These are phyloP conservation scores for Drosophila erecta DNA, from an alignment of 1,140 invertebrate species.

Conservation along the genomic window DNA sequence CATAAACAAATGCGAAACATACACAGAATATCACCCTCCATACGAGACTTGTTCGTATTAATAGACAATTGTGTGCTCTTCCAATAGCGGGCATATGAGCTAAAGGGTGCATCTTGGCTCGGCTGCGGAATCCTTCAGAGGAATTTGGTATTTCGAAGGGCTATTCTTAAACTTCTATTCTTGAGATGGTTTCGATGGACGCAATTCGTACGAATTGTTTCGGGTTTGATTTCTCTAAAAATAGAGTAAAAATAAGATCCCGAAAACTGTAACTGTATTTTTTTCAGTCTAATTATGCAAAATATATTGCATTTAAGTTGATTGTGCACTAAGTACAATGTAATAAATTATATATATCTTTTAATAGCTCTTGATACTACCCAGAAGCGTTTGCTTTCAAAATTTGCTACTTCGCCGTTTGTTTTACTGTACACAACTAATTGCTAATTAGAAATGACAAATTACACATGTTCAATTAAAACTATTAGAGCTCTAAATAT, in stretches of 20 bases:
- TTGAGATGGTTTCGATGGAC: constrained; percentile 1
- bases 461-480: constrained; percentile 7
- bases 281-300: no score
- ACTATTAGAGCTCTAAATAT: constrained; percentile 7
- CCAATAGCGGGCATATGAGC: neutral
- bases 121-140: constrained; percentile 5
- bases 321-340: neutral
- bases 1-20: constrained; percentile 49
- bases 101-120: neutral
- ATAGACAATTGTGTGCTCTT: neutral
- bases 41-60: constrained; percentile 6
- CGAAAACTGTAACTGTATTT: no score
- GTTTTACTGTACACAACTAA: neutral
- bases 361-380: neutral
- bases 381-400: neutral
- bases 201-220: constrained; percentile 7
- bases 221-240: constrained; percentile 6
- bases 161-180: constrained; percentile 48
- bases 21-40: constrained; percentile 11
- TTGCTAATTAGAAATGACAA: constrained; percentile 7
- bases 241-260: constrained; percentile 7
- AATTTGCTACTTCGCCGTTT: neutral
- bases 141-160: constrained; percentile 25
- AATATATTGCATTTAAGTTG: no score
- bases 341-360: neutral